Conservation (phyloP, 2,113 vertebrate genomes). For the Pseudonaja textilis region DNA sequence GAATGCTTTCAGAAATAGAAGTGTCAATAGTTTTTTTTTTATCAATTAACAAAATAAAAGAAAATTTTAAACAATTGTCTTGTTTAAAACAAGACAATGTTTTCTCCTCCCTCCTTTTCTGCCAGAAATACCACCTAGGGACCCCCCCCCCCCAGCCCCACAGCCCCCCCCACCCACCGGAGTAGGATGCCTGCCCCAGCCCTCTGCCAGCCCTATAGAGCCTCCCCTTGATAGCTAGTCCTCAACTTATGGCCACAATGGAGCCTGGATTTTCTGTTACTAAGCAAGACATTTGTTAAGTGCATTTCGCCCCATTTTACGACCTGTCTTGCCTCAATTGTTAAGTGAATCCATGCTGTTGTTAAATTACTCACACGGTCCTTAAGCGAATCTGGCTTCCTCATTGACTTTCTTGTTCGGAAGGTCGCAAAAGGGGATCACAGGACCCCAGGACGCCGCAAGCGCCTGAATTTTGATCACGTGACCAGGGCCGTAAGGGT, state of each 20-base stretch:
- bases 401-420: not conserved
- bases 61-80: no score
- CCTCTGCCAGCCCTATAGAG: not conserved
- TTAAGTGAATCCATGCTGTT: fast-evolving
- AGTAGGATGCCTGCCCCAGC: no score
- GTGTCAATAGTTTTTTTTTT: no score
- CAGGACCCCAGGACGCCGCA: fast-evolving
- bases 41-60: no score
- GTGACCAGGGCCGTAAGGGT: not conserved
- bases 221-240: not conserved
- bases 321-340: not conserved
- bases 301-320: not conserved
- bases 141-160: not conserved
- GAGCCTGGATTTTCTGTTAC: not conserved
- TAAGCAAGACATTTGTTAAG: not conserved
- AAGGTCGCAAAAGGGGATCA: not conserved
- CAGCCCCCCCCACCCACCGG: not conserved
- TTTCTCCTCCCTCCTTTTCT: not conserved
- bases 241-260: not conserved
- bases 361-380: not conserved
- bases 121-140: not conserved
- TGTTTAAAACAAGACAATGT: no score
- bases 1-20: no score
- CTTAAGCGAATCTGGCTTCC: not conserved
- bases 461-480: not conserved